A percentile compares a stretch with the other conserved stretches of the same genome.
Evolutionary conservation across 2,797 vertebrate species (phyloP).

Genomic region (Tokudaia muenninki): DNA sequence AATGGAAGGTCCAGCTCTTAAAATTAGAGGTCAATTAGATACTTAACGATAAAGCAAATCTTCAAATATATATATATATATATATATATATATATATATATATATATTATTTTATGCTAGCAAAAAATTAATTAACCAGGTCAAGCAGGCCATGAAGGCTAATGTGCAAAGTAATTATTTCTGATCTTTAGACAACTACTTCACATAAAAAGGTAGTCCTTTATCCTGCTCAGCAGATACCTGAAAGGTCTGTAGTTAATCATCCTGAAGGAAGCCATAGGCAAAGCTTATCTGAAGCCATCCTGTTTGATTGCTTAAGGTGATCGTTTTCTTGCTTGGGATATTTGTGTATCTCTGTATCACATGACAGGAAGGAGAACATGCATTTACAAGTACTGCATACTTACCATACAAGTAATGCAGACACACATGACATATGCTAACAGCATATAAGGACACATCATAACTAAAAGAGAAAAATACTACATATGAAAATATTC

Average conservation of each 20-base stretch:
- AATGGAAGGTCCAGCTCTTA: constrained; percentile 88
- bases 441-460: not conserved
- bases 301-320: constrained; percentile 81
- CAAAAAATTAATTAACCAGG: constrained; percentile 93
- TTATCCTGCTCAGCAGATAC: constrained; percentile 89
- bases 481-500: not conserved
- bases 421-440: not conserved
- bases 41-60: constrained; percentile 89
- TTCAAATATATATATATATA: constrained; percentile 91
- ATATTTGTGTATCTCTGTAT: constrained; percentile 63
- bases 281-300: constrained; percentile 82
- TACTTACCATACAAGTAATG: constrained; percentile 61
- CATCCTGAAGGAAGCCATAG: constrained; percentile 83
- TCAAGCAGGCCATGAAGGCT: constrained; percentile 89
- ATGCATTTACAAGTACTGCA: constrained; percentile 42
- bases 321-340: constrained; percentile 72
- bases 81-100: too few relatives aligned
- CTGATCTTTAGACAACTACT: constrained; percentile 89
- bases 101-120: constrained; percentile 91
- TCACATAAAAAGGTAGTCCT: constrained; percentile 89
- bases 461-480: constrained; percentile 47
- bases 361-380: constrained; percentile 66
- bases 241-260: constrained; percentile 88
- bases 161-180: constrained; percentile 91
- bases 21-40: constrained; percentile 91